Conservation (phyloP, 2,888 invertebrate genomes). For the Drosophila diplacantha region DNA sequence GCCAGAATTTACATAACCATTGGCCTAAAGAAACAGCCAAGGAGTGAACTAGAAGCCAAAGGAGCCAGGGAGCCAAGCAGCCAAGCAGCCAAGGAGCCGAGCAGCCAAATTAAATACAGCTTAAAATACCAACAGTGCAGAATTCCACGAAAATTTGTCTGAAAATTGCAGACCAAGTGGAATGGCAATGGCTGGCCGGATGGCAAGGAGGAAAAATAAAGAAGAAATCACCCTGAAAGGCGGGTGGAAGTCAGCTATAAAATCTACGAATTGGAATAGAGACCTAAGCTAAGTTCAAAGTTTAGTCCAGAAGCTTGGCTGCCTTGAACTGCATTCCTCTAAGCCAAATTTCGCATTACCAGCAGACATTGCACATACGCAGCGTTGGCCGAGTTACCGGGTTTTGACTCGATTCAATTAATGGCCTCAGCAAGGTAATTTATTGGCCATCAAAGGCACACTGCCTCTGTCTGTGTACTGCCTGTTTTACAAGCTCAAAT, state of each 20-base stretch:
- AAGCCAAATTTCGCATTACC: conserved; percentile 12
- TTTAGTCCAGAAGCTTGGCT: conserved; percentile 14
- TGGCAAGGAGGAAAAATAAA: not conserved
- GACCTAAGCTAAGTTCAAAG: conserved; percentile 28
- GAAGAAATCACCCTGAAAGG: not conserved
- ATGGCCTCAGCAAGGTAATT: conserved; percentile 39
- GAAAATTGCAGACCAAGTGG: conserved; percentile 23
- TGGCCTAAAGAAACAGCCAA: conserved; percentile 17
- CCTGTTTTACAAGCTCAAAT: conserved; percentile 55
- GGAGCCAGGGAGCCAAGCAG: not conserved
- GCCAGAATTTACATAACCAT: conserved; percentile 50
- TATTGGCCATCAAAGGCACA: conserved; percentile 38
- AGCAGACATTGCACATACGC: conserved; percentile 36
- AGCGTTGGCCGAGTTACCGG: conserved; percentile 14
- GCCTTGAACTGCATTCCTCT: conserved; percentile 24
- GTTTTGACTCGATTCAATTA: conserved; percentile 44
- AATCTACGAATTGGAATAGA: not conserved
- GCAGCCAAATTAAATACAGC: conserved; percentile 36
- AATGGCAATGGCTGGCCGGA: conserved; percentile 25
- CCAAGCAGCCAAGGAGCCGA: not conserved
- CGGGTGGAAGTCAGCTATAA: not conserved
- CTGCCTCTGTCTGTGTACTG: conserved; percentile 30
- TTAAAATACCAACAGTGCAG: conserved; percentile 30
- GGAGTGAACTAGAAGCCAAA: not conserved
- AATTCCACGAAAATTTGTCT: conserved; percentile 15